phyloP scores from a whole-genome alignment of 2,113 vertebrate genomes.

The Empidonax traillii region DNA sequence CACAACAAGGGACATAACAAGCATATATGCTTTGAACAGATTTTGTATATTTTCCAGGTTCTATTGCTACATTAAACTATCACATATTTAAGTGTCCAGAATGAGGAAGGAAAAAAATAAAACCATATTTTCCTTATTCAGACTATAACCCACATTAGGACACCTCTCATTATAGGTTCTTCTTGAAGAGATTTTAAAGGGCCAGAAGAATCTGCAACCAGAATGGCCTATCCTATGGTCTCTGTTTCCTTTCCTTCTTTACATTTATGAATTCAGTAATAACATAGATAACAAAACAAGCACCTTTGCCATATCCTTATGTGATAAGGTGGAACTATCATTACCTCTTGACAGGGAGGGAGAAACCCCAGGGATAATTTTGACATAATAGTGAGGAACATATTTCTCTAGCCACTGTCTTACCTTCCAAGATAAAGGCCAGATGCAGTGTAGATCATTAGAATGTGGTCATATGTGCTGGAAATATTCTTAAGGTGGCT shows the following conservation, averaged over 20 bases:
- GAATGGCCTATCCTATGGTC: neutral
- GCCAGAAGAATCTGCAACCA: neutral
- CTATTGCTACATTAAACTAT: neutral
- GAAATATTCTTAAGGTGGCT: neutral
- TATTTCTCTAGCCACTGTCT: neutral
- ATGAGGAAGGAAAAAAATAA: neutral
- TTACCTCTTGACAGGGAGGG: neutral
- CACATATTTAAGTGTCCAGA: neutral
- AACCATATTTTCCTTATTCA: neutral
- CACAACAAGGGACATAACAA: neutral
- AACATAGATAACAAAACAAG: neutral
- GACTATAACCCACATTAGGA: neutral
- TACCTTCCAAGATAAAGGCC: neutral
- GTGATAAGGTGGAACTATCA: neutral
- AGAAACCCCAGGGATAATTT: neutral
- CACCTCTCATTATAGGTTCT: neutral
- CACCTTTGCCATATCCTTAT: neutral
- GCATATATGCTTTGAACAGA: neutral
- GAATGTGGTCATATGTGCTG: neutral
- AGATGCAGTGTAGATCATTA: neutral
- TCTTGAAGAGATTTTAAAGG: neutral
- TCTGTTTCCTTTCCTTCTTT: neutral
- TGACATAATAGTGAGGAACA: neutral
- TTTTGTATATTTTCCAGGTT: neutral
- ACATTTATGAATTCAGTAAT: neutral